Evolutionary conservation across 2,888 invertebrate species (phyloP), one percentile per base, ranked within the genome.

Genomic region (Myathropa florea): DNA sequence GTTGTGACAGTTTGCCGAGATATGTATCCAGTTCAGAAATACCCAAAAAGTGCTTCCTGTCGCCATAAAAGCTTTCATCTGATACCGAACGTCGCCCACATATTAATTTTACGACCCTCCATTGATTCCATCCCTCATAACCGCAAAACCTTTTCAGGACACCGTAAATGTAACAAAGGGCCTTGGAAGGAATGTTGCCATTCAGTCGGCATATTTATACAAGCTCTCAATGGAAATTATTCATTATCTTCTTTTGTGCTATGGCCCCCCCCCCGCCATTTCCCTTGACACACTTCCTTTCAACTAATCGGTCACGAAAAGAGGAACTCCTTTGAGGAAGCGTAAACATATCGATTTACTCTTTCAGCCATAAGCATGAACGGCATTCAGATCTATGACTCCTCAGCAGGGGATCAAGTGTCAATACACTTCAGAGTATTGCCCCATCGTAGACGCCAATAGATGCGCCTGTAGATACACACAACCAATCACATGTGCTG

Each of bases 341-440:
- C 14, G 57, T 14, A 57, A 57, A 57, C 57, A 57, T 57, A 57
- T 57, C 24, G 57, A 57, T 57, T 57, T 3, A 12, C 14, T 24
- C 53, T 9, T 4, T 53, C n/a, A n/a, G 4, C 53, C 53, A 7
- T n/a, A 53, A 21, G n/a, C n/a, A 18, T 1, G 33, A 12, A 33
- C 12, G 33, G 21, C 53, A 21, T 53, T 53, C 46, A 18, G 10
- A 9, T 9, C 30, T 18, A n/a, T 57, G 57, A 24, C 21, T 26
- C 26, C 53, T 36, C 33, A 7, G 55, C 9, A 63, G 10, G 21
- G 55, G 70, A 80, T 71, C 75, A 61, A 80, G 71, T 76, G 71
- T 67, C 80, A 80, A 84, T 84, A 76, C 64, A 60, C 53, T 79
- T 67, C 39, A 71, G 63, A 61, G 61, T 64, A 78, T 72, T 71